Percentiles rank a stretch among this genome's conserved stretches.
phyloP scores from a whole-genome alignment of 2,888 invertebrate species.

The Clistopyga incitator region DNA sequence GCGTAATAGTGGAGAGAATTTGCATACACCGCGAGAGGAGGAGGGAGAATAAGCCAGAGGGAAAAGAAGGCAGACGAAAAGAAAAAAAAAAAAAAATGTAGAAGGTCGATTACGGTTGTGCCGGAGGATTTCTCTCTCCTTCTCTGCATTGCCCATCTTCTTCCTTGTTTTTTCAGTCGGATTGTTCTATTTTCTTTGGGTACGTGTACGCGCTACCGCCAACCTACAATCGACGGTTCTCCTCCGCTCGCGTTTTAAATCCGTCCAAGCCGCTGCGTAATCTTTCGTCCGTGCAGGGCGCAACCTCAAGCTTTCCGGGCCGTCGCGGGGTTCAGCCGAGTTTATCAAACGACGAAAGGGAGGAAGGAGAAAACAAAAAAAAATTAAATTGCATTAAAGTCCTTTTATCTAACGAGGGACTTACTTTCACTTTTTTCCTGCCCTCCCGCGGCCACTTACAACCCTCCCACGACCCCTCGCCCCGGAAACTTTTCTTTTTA shows the following conservation, averaged over 20 bases:
- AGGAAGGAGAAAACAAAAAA: neutral
- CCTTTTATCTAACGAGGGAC: neutral
- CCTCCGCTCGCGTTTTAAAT: constrained; percentile 45
- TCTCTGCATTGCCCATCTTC: neutral
- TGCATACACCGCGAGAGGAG: constrained; percentile 40
- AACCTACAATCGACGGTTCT: constrained; percentile 15
- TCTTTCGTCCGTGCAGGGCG: constrained; percentile 31
- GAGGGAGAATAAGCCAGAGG: constrained; percentile 24
- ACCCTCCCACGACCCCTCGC: too few relatives aligned
- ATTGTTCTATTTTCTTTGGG: constrained; percentile 33
- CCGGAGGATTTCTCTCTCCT: constrained; percentile 41
- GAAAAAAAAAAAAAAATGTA: constrained; percentile 1
- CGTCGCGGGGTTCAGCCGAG: neutral
- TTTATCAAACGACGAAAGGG: neutral
- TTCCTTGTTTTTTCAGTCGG: constrained; percentile 15
- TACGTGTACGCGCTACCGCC: constrained; percentile 1
- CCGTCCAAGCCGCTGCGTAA: constrained; percentile 42
- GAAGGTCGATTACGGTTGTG: constrained; percentile 44
- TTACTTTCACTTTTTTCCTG: too few relatives aligned
- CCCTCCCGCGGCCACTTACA: neutral
- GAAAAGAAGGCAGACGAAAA: constrained; percentile 9
- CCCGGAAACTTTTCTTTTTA: neutral
- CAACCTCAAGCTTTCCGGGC: constrained; percentile 13
- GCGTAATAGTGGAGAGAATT: constrained; percentile 52
- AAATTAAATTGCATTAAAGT: neutral